phyloP scores from a whole-genome alignment of 2,888 invertebrate species.

The Cistogaster globosa region DNA sequence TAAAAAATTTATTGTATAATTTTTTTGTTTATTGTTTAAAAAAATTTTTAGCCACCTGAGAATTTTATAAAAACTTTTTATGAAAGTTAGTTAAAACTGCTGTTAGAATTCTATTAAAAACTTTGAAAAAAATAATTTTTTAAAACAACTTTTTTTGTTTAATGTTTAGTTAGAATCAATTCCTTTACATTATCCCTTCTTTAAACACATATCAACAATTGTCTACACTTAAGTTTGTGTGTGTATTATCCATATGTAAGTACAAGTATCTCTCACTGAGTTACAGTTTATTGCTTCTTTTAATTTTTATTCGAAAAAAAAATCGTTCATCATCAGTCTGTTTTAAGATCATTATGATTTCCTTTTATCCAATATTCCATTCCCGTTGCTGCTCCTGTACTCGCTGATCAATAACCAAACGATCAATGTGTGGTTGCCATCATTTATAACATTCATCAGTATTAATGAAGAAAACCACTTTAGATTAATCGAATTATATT shows the following conservation, averaged over 20 bases:
- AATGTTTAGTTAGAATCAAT: no score
- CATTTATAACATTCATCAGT: slow-evolving; percentile 78
- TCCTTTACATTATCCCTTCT: no score
- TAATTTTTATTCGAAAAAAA: slow-evolving; percentile 19
- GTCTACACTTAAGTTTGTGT: not conserved
- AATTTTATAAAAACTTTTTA: no score
- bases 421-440: slow-evolving; percentile 55
- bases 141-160: no score
- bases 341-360: slow-evolving; percentile 30
- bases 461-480: slow-evolving; percentile 78
- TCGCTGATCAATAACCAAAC: slow-evolving; percentile 52
- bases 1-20: no score
- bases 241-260: no score
- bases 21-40: no score
- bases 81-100: no score
- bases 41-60: no score
- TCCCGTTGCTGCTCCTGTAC: slow-evolving; percentile 11
- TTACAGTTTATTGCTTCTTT: slow-evolving; percentile 26
- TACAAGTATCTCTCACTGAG: not conserved
- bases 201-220: not conserved
- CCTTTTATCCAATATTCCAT: not conserved
- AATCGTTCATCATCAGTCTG: slow-evolving; percentile 3
- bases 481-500: slow-evolving; percentile 77
- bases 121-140: no score
- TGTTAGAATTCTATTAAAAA: no score